These are phyloP conservation scores for Pterocles burchelli DNA, from an alignment of 2,113 vertebrate genomes.

Conservation along the genomic window DNA sequence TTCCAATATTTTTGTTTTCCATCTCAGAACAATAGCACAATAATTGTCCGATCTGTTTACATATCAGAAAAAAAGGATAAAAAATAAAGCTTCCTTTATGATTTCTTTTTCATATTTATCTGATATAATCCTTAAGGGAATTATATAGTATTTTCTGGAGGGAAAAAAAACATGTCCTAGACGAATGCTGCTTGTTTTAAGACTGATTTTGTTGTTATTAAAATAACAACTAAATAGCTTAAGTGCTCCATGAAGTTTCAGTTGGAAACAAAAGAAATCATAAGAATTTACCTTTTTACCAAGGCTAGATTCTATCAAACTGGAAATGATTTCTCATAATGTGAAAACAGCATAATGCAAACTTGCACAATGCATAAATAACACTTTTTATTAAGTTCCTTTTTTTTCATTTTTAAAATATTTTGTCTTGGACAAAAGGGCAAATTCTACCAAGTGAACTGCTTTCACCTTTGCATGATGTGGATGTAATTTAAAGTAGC, in stretches of 20 bases:
- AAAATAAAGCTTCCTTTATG: neutral
- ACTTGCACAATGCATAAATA: conserved; percentile 26
- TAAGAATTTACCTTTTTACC: neutral
- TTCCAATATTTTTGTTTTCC: neutral
- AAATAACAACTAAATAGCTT: conserved; percentile 12
- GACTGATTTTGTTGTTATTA: neutral
- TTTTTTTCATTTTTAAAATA: conserved; percentile 4
- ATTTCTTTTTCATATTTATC: neutral
- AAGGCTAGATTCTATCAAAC: neutral
- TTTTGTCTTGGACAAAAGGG: conserved; percentile 49
- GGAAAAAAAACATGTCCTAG: neutral
- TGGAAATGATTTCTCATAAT: conserved; percentile 45
- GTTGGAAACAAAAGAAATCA: neutral
- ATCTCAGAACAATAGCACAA: neutral
- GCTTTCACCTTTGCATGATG: conserved; percentile 28
- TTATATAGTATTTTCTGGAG: conserved; percentile 1
- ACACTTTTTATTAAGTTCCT: conserved; percentile 14
- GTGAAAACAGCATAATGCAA: neutral
- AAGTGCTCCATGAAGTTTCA: neutral
- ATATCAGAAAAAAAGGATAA: neutral
- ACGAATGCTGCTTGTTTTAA: neutral
- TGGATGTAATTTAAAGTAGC: conserved; percentile 67
- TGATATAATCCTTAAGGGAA: neutral
- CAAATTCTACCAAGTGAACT: conserved; percentile 31
- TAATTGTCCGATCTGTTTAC: neutral